These are phyloP conservation scores for Anastatus disparis DNA, from an alignment of 1,140 invertebrate species.

Conservation along the genomic window DNA sequence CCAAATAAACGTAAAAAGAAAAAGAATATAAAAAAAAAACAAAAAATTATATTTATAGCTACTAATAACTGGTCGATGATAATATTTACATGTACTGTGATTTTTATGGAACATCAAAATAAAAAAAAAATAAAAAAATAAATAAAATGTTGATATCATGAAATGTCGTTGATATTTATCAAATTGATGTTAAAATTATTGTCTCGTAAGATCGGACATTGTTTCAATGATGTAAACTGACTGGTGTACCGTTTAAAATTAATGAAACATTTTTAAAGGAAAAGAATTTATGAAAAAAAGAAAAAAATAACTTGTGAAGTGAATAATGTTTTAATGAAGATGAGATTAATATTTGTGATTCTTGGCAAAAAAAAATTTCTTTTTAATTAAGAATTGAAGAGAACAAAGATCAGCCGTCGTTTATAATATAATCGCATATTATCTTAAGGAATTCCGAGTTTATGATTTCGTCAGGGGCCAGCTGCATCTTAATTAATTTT, in stretches of 20 bases:
- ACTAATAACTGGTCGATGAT: neutral
- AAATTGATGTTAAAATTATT: neutral
- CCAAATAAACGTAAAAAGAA: neutral
- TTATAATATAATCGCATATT: no score
- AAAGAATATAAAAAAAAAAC: neutral
- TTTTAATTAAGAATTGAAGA: no score
- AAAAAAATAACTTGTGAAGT: no score
- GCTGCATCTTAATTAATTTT: neutral
- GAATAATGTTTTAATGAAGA: no score
- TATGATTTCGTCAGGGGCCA: slow-evolving; percentile 4
- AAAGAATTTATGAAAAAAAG: no score
- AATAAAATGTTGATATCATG: neutral
- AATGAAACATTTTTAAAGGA: no score
- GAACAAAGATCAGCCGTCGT: neutral
- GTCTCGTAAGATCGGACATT: neutral
- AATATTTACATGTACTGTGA: neutral
- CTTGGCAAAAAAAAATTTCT: no score
- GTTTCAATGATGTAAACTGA: neutral
- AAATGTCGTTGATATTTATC: neutral
- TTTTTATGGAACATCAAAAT: neutral
- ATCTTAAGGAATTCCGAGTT: neutral
- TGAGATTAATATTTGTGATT: no score
- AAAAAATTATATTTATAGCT: neutral
- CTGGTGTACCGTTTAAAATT: no score
- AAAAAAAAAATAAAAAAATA: no score